These are phyloP conservation scores for Netelia melanura DNA, from an alignment of 2,888 invertebrate genomes.

Conservation along the genomic window DNA sequence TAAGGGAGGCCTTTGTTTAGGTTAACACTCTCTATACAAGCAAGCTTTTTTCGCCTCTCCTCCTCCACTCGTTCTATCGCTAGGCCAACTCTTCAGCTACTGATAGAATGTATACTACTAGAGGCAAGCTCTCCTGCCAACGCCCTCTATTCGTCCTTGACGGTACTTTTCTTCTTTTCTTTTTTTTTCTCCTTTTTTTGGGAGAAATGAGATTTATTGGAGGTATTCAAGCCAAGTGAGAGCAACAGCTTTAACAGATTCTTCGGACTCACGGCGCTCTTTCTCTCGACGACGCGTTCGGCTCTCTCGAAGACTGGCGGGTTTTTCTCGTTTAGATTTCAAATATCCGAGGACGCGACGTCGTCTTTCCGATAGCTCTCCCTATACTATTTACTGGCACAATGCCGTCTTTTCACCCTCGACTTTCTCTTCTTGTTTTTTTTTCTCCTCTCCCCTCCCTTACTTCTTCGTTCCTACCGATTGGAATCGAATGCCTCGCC, in stretches of 20 bases:
- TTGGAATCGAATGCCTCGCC: slow-evolving; percentile 53
- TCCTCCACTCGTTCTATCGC: slow-evolving; percentile 15
- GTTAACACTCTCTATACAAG: slow-evolving; percentile 51
- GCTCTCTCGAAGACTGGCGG: slow-evolving; percentile 36
- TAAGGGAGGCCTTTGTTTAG: slow-evolving; percentile 52
- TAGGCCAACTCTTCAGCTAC: slow-evolving; percentile 13
- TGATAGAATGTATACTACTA: slow-evolving; percentile 20
- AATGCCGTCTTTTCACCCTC: slow-evolving; percentile 54
- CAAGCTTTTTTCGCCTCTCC: background rate
- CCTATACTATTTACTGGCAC: slow-evolving; percentile 56
- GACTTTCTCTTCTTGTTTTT: background rate
- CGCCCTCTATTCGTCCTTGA: slow-evolving; percentile 39
- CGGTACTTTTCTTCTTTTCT: background rate
- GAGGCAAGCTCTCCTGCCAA: background rate
- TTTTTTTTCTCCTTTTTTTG: background rate
- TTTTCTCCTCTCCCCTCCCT: background rate
- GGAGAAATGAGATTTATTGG: slow-evolving; percentile 64
- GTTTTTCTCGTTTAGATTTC: slow-evolving; percentile 61
- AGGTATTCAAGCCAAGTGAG: slow-evolving; percentile 10
- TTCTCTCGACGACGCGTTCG: slow-evolving; percentile 38
- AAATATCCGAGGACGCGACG: slow-evolving; percentile 62
- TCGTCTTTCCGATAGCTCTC: slow-evolving; percentile 48
- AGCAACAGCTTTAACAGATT: slow-evolving; percentile 44
- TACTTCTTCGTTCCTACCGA: slow-evolving; percentile 22
- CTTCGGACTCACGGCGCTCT: slow-evolving; percentile 61